Evolutionary conservation across 2,113 vertebrate species (phyloP).

Genomic region (Scytalopus superciliaris): DNA sequence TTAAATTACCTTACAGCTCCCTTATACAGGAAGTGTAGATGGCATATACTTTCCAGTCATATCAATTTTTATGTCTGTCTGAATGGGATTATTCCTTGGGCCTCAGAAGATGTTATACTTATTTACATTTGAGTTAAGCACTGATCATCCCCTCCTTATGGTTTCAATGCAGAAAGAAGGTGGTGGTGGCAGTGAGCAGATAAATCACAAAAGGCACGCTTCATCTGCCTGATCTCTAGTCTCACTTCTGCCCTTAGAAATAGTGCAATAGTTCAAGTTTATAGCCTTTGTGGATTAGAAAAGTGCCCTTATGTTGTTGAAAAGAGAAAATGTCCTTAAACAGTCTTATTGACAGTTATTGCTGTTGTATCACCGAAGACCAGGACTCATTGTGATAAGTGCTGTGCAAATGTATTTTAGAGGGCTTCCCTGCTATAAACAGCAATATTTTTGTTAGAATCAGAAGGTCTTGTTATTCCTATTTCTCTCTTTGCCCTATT

Average conservation of each 20-base stretch:
- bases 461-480: conserved; percentile 10
- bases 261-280: conserved; percentile 31
- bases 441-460: conserved; percentile 27
- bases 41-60: not conserved
- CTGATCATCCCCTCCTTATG: not conserved
- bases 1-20: not conserved
- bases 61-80: not conserved
- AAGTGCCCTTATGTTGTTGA: conserved; percentile 12
- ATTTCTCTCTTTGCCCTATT: not conserved
- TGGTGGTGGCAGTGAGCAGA: not conserved
- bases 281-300: conserved; percentile 28
- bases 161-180: not conserved
- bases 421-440: conserved; percentile 9
- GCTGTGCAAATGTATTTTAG: conserved; percentile 24
- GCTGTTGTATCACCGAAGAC: not conserved
- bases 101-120: not conserved
- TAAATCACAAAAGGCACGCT: conserved; percentile 39
- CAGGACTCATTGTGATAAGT: not conserved
- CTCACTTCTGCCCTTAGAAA: conserved; percentile 45
- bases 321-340: conserved; percentile 28
- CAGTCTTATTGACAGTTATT: conserved; percentile 44
- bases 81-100: not conserved
- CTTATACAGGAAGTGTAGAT: not conserved
- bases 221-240: conserved; percentile 45
- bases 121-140: conserved; percentile 30